Evolutionary conservation across 2,113 vertebrate genomes (phyloP).

Genomic region (Callorhinus ursinus): DNA sequence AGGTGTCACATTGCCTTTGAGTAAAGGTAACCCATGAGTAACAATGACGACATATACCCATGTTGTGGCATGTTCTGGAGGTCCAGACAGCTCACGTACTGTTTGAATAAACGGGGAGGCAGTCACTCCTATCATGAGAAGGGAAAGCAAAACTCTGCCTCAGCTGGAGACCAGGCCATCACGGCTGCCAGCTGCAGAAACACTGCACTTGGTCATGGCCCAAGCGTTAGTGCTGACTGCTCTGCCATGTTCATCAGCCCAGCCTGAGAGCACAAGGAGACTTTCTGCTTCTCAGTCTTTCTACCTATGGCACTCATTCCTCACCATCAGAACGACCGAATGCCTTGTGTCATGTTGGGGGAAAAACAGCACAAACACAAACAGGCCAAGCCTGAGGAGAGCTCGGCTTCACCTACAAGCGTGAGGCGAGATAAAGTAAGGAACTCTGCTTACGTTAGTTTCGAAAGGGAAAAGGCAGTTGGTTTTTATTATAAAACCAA

Average conservation of each 20-base stretch:
- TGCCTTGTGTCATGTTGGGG: neutral
- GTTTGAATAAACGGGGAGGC: neutral
- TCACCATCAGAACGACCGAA: constrained; percentile 70
- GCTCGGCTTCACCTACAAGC: neutral
- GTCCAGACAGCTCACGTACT: neutral
- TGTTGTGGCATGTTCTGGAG: neutral
- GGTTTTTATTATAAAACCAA: constrained; percentile 38
- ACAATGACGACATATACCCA: neutral
- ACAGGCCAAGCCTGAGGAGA: neutral
- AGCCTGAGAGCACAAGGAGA: constrained; percentile 30
- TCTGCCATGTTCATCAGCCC: neutral
- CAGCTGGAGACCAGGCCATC: neutral
- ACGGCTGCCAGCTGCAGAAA: neutral
- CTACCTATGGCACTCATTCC: constrained; percentile 22
- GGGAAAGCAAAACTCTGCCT: neutral
- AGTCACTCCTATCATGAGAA: neutral
- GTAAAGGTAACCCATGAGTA: neutral
- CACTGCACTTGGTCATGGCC: neutral
- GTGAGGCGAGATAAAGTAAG: neutral
- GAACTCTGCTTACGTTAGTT: neutral
- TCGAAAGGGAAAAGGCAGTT: neutral
- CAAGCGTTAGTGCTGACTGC: neutral
- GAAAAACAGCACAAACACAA: neutral
- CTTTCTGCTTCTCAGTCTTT: constrained; percentile 34
- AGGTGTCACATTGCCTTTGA: neutral